A percentile compares a stretch with the other conserved stretches of the same genome.
These are phyloP conservation scores for Xylophagus ater DNA, from an alignment of 2,888 invertebrate genomes.

Conservation along the genomic window DNA sequence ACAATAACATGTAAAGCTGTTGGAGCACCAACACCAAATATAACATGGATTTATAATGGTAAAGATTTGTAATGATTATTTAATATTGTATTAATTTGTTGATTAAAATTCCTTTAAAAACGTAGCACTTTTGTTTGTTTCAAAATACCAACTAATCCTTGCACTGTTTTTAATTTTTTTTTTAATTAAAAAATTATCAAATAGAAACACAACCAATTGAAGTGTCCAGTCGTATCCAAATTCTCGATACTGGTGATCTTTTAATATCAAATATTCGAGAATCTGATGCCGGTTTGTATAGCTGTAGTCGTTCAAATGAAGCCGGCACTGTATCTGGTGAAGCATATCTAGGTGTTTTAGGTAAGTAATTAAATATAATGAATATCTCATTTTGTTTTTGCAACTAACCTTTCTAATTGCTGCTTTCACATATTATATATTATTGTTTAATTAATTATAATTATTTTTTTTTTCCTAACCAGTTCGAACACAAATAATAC, in stretches of 20 bases:
- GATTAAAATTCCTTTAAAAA: background rate
- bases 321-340: constrained; percentile 77
- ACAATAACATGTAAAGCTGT: constrained; percentile 76
- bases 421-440: too few relatives aligned
- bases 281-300: constrained; percentile 79
- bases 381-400: background rate
- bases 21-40: constrained; percentile 83
- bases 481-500: constrained; percentile 89
- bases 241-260: constrained; percentile 76
- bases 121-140: background rate
- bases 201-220: constrained; percentile 51
- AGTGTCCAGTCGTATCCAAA: constrained; percentile 67
- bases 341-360: constrained; percentile 71
- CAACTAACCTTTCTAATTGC: background rate
- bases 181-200: background rate
- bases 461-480: constrained; percentile 23
- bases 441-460: too few relatives aligned
- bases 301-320: constrained; percentile 79
- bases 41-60: constrained; percentile 90
- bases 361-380: constrained; percentile 42
- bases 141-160: too few relatives aligned
- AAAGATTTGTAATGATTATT: too few relatives aligned
- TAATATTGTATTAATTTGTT: too few relatives aligned
- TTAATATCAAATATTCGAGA: constrained; percentile 75
- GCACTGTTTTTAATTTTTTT: background rate